These are phyloP conservation scores for Spodoptera picta DNA, from an alignment of 2,888 invertebrate genomes.

Conservation along the genomic window DNA sequence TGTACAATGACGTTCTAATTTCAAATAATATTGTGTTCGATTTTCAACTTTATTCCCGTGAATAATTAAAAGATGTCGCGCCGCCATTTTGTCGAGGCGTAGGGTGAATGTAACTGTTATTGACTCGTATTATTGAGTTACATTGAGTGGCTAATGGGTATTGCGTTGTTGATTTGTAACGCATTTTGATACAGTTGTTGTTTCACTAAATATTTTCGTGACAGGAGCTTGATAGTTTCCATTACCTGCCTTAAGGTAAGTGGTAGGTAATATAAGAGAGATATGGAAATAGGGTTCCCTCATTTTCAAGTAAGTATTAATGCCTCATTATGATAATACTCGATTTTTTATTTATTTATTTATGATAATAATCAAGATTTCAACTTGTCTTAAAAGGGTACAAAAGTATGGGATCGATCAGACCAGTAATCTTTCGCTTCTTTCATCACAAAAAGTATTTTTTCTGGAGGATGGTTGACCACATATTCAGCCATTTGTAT, in stretches of 20 bases:
- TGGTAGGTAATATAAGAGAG: neutral
- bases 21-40: conserved; percentile 61
- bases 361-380: too few species aligned
- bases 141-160: conserved; percentile 76
- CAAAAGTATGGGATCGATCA: too few species aligned
- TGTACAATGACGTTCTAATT: conserved; percentile 79
- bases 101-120: conserved; percentile 73
- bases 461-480: too few species aligned
- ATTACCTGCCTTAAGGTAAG: neutral
- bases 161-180: conserved; percentile 58
- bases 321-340: too few species aligned
- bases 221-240: conserved; percentile 4
- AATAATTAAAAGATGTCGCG: conserved; percentile 61
- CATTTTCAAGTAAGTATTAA: too few species aligned
- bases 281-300: too few species aligned
- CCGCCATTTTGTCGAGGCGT: conserved; percentile 79
- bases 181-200: conserved; percentile 50
- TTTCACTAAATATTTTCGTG: conserved; percentile 32
- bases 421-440: too few species aligned
- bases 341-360: too few species aligned
- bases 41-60: conserved; percentile 62
- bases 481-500: neutral
- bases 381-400: too few species aligned
- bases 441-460: too few species aligned
- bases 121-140: conserved; percentile 81